Percentiles rank a stretch among this genome's conserved stretches.
These are phyloP conservation scores for Bujurquina vittata DNA, from an alignment of 2,113 vertebrate species.

Conservation along the genomic window DNA sequence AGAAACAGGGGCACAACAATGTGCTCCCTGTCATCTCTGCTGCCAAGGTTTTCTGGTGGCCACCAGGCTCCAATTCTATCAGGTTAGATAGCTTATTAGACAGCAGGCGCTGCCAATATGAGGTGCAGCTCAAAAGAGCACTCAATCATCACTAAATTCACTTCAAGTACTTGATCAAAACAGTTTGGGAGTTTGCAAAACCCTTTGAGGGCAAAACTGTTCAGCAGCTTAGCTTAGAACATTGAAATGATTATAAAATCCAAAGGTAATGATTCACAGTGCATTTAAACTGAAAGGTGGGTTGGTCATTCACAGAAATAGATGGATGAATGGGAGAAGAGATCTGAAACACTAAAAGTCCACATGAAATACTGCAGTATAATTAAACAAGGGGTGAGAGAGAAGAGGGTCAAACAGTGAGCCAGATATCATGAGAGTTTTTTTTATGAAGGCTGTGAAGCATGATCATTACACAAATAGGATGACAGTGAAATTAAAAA, in stretches of 20 bases:
- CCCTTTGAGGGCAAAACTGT: not conserved
- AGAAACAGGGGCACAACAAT: not conserved
- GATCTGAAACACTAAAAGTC: not conserved
- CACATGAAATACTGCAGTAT: not conserved
- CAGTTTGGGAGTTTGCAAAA: not conserved
- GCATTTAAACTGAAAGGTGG: not conserved
- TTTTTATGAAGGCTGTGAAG: conserved; percentile 5
- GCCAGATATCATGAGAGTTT: conserved; percentile 23
- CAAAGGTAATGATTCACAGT: not conserved
- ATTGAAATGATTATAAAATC: not conserved
- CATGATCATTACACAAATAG: not conserved
- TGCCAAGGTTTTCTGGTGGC: not conserved
- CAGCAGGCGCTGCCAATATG: not conserved
- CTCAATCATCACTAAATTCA: not conserved
- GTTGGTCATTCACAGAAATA: not conserved
- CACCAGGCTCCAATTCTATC: not conserved
- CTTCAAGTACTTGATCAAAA: conserved; percentile 4
- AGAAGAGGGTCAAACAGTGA: conserved; percentile 27
- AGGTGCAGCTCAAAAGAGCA: not conserved
- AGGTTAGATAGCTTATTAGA: conserved; percentile 14
- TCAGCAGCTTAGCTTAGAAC: not conserved
- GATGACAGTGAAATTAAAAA: not conserved
- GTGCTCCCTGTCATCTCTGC: conserved; percentile 6
- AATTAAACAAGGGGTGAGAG: conserved; percentile 15
- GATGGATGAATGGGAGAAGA: conserved; percentile 8